Base-by-base conservation (phyloP, 2,888 invertebrate species). In the Ophraella communa region DNA sequence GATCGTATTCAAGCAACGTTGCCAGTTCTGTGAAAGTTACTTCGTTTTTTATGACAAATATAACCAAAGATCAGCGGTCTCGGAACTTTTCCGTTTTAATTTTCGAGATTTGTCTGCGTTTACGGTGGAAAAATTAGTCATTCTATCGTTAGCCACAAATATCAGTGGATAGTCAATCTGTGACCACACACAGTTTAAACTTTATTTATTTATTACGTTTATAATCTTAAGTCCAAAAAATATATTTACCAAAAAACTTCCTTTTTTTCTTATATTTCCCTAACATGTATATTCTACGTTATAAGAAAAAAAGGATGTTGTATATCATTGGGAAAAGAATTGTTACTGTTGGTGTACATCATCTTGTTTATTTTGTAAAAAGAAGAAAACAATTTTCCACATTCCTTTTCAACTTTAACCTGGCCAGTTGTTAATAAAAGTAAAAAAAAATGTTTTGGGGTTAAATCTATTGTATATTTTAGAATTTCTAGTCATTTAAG, bases 401-500 rank as follows among this genome's bases (percentile, higher is more conserved):
- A 74, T 74, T 74, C 74, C 74, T 68, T 18, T 39, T 14, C 14
- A 68, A 63, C 64, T 53, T 71, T 65, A 66, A 51, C 27, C 64
- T 58, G 71, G 72, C 73, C 73, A 73, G 74, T 72, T 65, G 60
- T 71, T 64, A 57, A 70, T 64, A 71, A 62, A 69, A 71, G 55
- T 62, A 52, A 27, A 23, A 58, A 66, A 57, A 51, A 55, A 53
- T 52, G 30, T 56, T 62, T n/a, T 59, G 64, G 60, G 57, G 57
- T 63, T 67, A 68, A 69, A 74, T 69, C 70, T 71, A 71, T 71
- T 74, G 71, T 75, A 75, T 67, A 70, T 77, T n/a, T n/a, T 80
- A 78, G 78, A 75, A 76, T 78, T 77, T 81, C 81, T 81, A 81
- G 81, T 81, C 81, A 81, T 78, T 78, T 80, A 80, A 79, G 78